Evolutionary conservation across 2,888 invertebrate genomes (phyloP).

Genomic region (Microplitis deprimator): DNA sequence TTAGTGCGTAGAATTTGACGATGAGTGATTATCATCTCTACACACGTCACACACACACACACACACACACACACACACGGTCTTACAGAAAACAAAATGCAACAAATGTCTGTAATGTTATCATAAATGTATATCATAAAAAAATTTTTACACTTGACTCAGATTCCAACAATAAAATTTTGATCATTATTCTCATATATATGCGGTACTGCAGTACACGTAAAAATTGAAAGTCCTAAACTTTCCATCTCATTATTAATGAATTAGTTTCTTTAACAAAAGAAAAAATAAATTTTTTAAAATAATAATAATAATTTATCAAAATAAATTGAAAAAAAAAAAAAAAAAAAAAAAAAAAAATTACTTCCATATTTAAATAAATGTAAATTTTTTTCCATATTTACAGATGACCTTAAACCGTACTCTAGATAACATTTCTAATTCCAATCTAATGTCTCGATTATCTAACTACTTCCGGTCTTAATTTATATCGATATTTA

Average conservation of each 20-base stretch:
- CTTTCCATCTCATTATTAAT: background rate
- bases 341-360: too few relatives aligned
- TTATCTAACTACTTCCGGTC: slow-evolving; percentile 12
- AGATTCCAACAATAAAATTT: background rate
- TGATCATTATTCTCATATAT: background rate
- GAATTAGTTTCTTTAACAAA: background rate
- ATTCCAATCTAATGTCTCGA: slow-evolving; percentile 17
- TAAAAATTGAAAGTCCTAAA: background rate
- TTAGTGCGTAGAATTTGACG: slow-evolving; percentile 58
- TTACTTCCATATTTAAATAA: background rate
- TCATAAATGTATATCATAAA: background rate
- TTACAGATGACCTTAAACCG: slow-evolving; percentile 23
- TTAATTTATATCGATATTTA: background rate
- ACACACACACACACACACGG: background rate
- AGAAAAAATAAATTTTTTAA: background rate
- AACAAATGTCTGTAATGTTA: background rate
- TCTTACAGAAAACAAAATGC: background rate
- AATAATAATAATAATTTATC: background rate
- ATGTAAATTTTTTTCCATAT: background rate
- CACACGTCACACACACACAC: slow-evolving; percentile 2
- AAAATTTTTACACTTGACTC: background rate
- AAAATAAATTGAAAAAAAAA: background rate
- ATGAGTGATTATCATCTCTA: slow-evolving; percentile 46
- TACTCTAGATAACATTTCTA: slow-evolving; percentile 28
- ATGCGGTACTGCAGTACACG: background rate